Percentiles rank a stretch among this genome's conserved stretches.
phyloP scores from a whole-genome alignment of 2,113 vertebrate species.

The Marmota flaviventris region DNA sequence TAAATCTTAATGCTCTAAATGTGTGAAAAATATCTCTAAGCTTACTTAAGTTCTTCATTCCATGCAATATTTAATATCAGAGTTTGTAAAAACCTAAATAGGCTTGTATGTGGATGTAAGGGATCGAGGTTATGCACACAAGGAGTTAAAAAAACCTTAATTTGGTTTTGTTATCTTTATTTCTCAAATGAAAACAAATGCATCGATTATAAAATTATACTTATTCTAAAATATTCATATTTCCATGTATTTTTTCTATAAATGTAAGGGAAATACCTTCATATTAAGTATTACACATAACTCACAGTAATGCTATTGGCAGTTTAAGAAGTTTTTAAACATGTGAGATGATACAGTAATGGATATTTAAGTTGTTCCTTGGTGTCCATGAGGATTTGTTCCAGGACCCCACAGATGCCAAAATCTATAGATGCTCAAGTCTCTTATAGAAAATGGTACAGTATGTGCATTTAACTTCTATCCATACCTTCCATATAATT shows the following conservation, averaged over 20 bases:
- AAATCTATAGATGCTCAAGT: background rate
- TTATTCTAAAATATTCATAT: background rate
- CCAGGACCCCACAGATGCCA: background rate
- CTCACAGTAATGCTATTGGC: background rate
- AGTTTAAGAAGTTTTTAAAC: background rate
- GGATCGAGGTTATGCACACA: background rate
- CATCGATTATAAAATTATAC: background rate
- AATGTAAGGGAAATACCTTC: background rate
- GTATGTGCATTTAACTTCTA: background rate
- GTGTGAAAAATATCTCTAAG: background rate
- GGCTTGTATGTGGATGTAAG: background rate
- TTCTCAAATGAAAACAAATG: constrained; percentile 16
- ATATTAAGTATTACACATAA: background rate
- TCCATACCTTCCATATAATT: background rate
- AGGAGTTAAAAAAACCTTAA: background rate
- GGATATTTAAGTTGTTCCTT: background rate
- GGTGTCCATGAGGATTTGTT: background rate
- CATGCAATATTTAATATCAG: background rate
- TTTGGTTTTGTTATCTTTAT: constrained; percentile 22
- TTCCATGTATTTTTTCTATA: background rate
- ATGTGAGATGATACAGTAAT: background rate
- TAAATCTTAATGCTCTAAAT: background rate
- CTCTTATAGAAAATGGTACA: background rate
- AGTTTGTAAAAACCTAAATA: background rate
- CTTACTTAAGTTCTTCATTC: background rate